A percentile compares a stretch with the other conserved stretches of the same genome.
These are phyloP conservation scores for Centrocercus urophasianus DNA, from an alignment of 2,113 vertebrate genomes.

Conservation along the genomic window DNA sequence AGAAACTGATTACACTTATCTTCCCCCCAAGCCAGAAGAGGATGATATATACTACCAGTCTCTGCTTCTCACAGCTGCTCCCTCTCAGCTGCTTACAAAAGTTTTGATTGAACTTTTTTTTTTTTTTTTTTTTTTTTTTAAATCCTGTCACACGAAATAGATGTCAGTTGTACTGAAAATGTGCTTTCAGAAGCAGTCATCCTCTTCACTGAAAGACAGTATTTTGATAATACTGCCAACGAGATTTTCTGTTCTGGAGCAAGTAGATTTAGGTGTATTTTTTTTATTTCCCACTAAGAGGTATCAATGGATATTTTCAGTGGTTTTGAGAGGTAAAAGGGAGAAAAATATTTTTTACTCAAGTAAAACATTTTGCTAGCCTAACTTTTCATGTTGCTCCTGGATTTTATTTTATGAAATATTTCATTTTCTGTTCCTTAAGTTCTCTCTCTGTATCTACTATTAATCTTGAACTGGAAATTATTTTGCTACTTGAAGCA, in stretches of 20 bases:
- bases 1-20: not conserved
- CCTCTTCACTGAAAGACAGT: not conserved
- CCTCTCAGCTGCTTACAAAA: not conserved
- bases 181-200: not conserved
- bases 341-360: not conserved
- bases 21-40: not conserved
- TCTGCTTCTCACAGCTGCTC: not conserved
- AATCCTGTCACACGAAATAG: not conserved
- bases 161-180: not conserved
- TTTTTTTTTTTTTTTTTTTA: not conserved
- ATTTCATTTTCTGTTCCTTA: not conserved
- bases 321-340: not conserved
- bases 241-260: not conserved
- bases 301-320: not conserved
- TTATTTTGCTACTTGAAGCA: not conserved
- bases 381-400: not conserved
- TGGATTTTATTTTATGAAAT: not conserved
- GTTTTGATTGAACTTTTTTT: not conserved
- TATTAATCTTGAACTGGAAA: not conserved
- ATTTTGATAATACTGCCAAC: constrained; percentile 37
- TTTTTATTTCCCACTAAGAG: not conserved
- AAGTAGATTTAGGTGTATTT: not conserved
- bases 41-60: not conserved
- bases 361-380: accelerated
- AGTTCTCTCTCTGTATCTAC: not conserved